Evolutionary conservation across 2,113 vertebrate genomes (phyloP).

Genomic region (Corydoras sp.): DNA sequence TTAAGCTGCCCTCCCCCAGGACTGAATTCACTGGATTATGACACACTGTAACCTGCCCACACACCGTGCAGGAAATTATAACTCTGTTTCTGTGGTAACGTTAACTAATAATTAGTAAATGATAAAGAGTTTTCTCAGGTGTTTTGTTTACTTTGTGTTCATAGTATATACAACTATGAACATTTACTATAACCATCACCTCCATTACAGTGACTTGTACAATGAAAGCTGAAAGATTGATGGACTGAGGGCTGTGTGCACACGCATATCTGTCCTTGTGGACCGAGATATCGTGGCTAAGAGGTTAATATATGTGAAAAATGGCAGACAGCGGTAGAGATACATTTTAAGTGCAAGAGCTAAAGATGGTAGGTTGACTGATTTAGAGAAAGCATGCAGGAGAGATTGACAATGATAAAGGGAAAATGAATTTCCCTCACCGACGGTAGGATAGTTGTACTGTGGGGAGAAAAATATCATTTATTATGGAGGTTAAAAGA

Average conservation of each 20-base stretch:
- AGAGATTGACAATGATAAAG: slow-evolving; percentile 21
- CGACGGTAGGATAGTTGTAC: background rate
- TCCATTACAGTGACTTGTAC: background rate
- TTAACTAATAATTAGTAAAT: background rate
- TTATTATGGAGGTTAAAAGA: background rate
- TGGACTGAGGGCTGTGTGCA: slow-evolving; percentile 17
- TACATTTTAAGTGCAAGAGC: slow-evolving; percentile 34
- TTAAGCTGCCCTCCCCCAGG: slow-evolving; percentile 10
- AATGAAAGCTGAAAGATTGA: slow-evolving; percentile 26
- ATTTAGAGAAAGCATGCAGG: slow-evolving; percentile 10
- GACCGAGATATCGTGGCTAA: slow-evolving; percentile 26
- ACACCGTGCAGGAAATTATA: slow-evolving; percentile 9
- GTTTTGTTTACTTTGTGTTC: too few relatives aligned
- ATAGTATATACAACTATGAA: too few relatives aligned
- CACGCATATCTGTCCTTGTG: slow-evolving; percentile 12
- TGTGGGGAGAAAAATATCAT: background rate
- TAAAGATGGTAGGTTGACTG: slow-evolving; percentile 26
- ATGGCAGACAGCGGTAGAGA: slow-evolving; percentile 21
- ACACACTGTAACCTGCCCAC: background rate
- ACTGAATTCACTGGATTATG: background rate
- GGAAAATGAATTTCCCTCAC: slow-evolving; percentile 12
- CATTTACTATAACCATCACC: background rate
- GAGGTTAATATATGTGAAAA: slow-evolving; percentile 38
- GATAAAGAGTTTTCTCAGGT: too few relatives aligned
- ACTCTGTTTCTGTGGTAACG: background rate